These are phyloP conservation scores for Anguilla obscura DNA, from an alignment of 2,797 vertebrate species.

Conservation along the genomic window DNA sequence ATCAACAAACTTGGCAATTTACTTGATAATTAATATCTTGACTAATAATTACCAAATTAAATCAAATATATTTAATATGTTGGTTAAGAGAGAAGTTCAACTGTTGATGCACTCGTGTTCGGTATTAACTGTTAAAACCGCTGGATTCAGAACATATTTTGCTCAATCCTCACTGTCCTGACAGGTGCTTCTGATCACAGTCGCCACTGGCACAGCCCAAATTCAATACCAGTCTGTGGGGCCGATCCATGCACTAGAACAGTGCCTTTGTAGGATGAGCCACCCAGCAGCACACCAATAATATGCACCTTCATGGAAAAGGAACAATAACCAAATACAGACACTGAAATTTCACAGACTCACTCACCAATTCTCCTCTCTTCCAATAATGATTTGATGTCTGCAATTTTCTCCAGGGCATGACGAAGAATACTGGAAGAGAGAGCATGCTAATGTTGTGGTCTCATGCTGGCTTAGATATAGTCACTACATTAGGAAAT, in stretches of 20 bases:
- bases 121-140: too few species aligned
- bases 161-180: neutral
- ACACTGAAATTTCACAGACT: slow-evolving; percentile 11
- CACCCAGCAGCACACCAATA: neutral
- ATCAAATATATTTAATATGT: too few species aligned
- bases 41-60: too few species aligned
- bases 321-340: neutral
- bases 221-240: neutral
- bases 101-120: too few species aligned
- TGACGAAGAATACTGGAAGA: slow-evolving; percentile 80
- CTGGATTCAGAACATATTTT: too few species aligned
- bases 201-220: neutral
- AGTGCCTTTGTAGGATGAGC: neutral
- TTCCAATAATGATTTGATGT: slow-evolving; percentile 89
- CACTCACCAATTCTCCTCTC: slow-evolving; percentile 86
- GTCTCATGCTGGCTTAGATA: neutral
- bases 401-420: slow-evolving; percentile 87
- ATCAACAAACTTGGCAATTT: too few species aligned
- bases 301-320: neutral
- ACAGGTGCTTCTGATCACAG: neutral
- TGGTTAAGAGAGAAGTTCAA: too few species aligned
- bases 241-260: neutral
- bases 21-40: too few species aligned
- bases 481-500: neutral
- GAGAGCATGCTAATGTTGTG: neutral